Evolutionary conservation across 2,113 vertebrate genomes (phyloP).

Genomic region (Chitala chitala): DNA sequence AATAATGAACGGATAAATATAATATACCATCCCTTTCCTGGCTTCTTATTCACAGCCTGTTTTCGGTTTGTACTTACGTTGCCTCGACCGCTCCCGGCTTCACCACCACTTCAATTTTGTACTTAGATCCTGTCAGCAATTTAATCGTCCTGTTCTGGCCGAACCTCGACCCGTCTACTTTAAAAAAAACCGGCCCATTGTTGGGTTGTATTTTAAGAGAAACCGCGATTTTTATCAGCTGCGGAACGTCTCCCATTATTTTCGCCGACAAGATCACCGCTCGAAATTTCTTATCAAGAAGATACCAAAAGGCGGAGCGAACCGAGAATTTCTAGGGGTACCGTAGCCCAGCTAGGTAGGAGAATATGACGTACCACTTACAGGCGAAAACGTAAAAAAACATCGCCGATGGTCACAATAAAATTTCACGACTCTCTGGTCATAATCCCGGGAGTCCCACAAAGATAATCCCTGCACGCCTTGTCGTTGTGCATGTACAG

Average conservation of each 20-base stretch:
- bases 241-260: slow-evolving; percentile 77
- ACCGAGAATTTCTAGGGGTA: background rate
- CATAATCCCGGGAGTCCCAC: slow-evolving; percentile 28
- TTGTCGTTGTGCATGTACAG: background rate
- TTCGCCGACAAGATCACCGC: background rate
- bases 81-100: slow-evolving; percentile 80
- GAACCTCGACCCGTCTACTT: slow-evolving; percentile 89
- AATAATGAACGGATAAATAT: background rate
- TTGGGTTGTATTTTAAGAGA: slow-evolving; percentile 88
- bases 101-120: slow-evolving; percentile 82
- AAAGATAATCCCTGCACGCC: slow-evolving; percentile 26
- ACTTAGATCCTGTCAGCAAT: slow-evolving; percentile 89
- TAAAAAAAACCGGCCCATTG: slow-evolving; percentile 85
- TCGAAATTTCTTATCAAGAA: background rate
- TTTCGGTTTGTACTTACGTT: slow-evolving; percentile 70
- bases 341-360: background rate
- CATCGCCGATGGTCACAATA: slow-evolving; percentile 19
- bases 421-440: slow-evolving; percentile 20
- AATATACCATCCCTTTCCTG: background rate
- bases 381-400: slow-evolving; percentile 11
- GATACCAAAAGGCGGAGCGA: background rate
- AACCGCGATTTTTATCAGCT: slow-evolving; percentile 79
- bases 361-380: slow-evolving; percentile 26
- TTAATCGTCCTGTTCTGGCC: slow-evolving; percentile 95
- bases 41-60: background rate